phyloP scores from a whole-genome alignment of 2,113 vertebrate genomes.

The Thalassoma bifasciatum region DNA sequence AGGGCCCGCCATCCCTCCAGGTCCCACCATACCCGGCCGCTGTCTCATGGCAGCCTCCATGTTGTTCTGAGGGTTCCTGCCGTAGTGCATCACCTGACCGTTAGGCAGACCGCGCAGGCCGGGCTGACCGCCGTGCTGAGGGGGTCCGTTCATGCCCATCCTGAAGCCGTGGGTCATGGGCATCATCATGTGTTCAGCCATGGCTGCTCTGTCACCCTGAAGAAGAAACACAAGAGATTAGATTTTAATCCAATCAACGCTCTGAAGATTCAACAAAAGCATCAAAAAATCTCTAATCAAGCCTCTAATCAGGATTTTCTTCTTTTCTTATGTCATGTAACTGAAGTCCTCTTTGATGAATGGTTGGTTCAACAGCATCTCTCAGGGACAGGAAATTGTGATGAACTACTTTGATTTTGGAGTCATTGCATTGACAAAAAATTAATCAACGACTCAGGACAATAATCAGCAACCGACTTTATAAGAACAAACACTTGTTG shows the following conservation, averaged over 20 bases:
- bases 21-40: slow-evolving; percentile 77
- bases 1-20: slow-evolving; percentile 75
- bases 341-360: too few species aligned
- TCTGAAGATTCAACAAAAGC: background rate
- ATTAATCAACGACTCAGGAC: too few species aligned
- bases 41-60: slow-evolving; percentile 87
- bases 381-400: too few species aligned
- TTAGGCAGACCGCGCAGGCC: slow-evolving; percentile 80
- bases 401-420: too few species aligned
- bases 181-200: slow-evolving; percentile 97
- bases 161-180: slow-evolving; percentile 89
- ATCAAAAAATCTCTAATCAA: too few species aligned
- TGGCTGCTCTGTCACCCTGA: slow-evolving; percentile 67
- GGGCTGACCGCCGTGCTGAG: slow-evolving; percentile 84
- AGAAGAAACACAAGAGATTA: background rate
- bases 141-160: slow-evolving; percentile 85
- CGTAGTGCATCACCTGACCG: slow-evolving; percentile 87
- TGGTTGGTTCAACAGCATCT: too few species aligned
- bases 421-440: too few species aligned
- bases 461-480: too few species aligned
- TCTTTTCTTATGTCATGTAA: too few species aligned
- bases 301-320: too few species aligned
- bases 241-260: background rate
- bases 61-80: slow-evolving; percentile 78
- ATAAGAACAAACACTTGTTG: too few species aligned